phyloP scores from a whole-genome alignment of 2,113 vertebrate genomes.

The Progne subis region DNA sequence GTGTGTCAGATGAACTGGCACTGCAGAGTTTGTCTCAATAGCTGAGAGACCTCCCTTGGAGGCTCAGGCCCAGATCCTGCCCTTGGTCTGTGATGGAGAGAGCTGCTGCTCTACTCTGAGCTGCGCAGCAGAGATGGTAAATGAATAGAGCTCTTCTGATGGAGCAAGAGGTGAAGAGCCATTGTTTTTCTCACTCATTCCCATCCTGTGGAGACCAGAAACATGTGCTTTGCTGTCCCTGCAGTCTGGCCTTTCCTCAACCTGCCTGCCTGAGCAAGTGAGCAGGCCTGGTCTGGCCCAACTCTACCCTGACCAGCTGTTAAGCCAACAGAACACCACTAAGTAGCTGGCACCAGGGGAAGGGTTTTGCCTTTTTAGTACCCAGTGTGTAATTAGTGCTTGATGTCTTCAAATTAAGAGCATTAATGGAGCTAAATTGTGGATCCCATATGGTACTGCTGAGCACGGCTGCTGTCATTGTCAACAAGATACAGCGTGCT shows the following conservation, averaged over 20 bases:
- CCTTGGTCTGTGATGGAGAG: not conserved
- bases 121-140: not conserved
- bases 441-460: constrained; percentile 84
- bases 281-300: constrained; percentile 68
- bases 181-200: constrained; percentile 48
- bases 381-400: constrained; percentile 85
- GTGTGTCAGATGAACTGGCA: not conserved
- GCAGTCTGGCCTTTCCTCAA: constrained; percentile 63
- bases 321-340: constrained; percentile 77
- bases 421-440: constrained; percentile 87
- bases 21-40: not conserved
- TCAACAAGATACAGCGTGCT: constrained; percentile 75
- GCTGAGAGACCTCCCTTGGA: not conserved
- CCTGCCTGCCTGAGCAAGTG: constrained; percentile 72
- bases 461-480: constrained; percentile 79
- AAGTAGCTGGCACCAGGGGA: constrained; percentile 79
- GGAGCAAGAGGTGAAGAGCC: constrained; percentile 42
- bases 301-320: constrained; percentile 78
- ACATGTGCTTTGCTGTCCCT: constrained; percentile 61
- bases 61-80: not conserved
- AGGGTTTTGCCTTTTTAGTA: constrained; percentile 81
- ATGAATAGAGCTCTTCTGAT: not conserved
- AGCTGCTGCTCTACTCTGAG: not conserved
- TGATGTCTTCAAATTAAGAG: constrained; percentile 87
- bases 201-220: constrained; percentile 46